phyloP scores from a whole-genome alignment of 2,888 invertebrate species.

The Orthosia incerta region DNA sequence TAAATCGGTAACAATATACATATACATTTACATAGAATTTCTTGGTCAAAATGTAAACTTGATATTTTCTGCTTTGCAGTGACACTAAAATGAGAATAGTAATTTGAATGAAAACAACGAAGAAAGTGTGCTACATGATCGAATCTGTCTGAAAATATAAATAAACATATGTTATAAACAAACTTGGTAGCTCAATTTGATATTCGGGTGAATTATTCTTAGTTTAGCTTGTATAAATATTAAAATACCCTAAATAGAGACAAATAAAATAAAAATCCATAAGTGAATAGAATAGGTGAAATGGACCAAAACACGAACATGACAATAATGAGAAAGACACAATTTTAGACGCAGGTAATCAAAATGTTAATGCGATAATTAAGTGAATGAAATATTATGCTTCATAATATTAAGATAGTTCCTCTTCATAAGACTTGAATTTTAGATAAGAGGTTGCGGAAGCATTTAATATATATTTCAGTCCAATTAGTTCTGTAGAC shows the following conservation, averaged over 20 bases:
- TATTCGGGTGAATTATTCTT: neutral
- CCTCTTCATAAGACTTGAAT: neutral
- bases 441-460: conserved; percentile 13
- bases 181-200: too few relatives aligned
- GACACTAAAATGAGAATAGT: conserved; percentile 56
- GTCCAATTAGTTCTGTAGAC: conserved; percentile 54
- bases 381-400: neutral
- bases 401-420: conserved; percentile 12
- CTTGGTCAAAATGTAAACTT: conserved; percentile 76
- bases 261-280: neutral
- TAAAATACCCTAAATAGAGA: too few relatives aligned
- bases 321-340: neutral
- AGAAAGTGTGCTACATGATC: conserved; percentile 5
- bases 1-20: conserved; percentile 77
- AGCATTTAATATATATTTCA: conserved; percentile 47
- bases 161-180: neutral
- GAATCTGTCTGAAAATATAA: conserved; percentile 4
- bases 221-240: neutral
- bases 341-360: neutral
- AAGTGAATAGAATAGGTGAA: neutral
- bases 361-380: neutral
- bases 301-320: neutral
- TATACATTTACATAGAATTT: conserved; percentile 77
- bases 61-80: conserved; percentile 62
- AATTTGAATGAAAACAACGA: conserved; percentile 36